These are phyloP conservation scores for Anthopleura xanthogrammica DNA, from an alignment of 92 coral and sea anemone species.

Conservation along the genomic window DNA sequence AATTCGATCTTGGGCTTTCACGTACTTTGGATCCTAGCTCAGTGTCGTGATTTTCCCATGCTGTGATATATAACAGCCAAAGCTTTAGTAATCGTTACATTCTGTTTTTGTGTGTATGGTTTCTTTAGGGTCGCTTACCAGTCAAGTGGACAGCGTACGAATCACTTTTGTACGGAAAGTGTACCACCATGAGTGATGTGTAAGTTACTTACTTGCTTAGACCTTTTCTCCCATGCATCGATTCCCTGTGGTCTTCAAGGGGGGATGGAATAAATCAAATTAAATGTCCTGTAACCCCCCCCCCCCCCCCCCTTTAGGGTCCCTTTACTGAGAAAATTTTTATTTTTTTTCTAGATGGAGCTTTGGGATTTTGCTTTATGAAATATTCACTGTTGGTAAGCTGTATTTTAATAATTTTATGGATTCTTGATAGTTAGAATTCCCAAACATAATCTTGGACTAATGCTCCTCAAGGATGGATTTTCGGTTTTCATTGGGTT, in stretches of 20 bases:
- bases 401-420: background rate
- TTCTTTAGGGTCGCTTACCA: conserved; percentile 75
- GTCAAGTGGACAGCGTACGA: conserved; percentile 90
- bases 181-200: conserved; percentile 88
- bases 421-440: no score
- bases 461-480: no score
- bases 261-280: background rate
- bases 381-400: conserved; percentile 69
- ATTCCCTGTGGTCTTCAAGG: no score
- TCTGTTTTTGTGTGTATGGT: background rate
- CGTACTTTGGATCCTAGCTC: no score
- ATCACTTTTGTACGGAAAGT: conserved; percentile 68
- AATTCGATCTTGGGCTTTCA: no score
- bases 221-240: no score
- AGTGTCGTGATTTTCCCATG: no score
- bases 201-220: conserved; percentile 31
- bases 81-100: no score
- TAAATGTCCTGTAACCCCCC: background rate
- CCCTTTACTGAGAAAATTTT: no score
- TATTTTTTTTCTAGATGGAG: conserved; percentile 48
- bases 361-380: conserved; percentile 65
- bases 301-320: background rate
- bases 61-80: background rate
- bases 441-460: no score
- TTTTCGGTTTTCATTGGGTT: background rate